Evolutionary conservation across 2,888 invertebrate genomes (phyloP).

Genomic region (Drosophila infuscata): DNA sequence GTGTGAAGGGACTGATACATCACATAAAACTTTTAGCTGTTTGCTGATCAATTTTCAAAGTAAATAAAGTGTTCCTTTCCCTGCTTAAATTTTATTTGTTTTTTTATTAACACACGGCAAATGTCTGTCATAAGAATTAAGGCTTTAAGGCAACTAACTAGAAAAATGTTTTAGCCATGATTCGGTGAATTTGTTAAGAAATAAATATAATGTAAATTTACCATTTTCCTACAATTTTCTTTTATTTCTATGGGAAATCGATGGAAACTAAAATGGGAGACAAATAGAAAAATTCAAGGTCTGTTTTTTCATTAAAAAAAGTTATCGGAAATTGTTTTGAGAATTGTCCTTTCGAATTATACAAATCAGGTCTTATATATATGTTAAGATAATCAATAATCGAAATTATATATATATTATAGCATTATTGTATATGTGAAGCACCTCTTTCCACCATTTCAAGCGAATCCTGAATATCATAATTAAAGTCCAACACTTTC

Average conservation of each 20-base stretch:
- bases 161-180: not conserved
- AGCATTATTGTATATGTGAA: no score
- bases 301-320: no score
- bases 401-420: no score
- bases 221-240: not conserved
- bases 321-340: not conserved
- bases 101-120: not conserved
- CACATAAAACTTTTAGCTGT: conserved; percentile 23
- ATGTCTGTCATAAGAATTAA: not conserved
- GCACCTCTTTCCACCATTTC: no score
- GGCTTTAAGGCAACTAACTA: not conserved
- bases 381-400: no score
- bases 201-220: not conserved
- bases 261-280: not conserved
- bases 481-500: not conserved
- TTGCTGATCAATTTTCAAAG: conserved; percentile 46
- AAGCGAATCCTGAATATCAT: no score
- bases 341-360: not conserved
- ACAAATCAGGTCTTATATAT: no score
- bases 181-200: not conserved
- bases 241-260: not conserved
- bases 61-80: conserved; percentile 26
- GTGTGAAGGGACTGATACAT: conserved; percentile 12
- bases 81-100: not conserved
- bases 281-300: not conserved